phyloP scores from a whole-genome alignment of 1,140 invertebrate genomes.

The Notospermus geniculatus region DNA sequence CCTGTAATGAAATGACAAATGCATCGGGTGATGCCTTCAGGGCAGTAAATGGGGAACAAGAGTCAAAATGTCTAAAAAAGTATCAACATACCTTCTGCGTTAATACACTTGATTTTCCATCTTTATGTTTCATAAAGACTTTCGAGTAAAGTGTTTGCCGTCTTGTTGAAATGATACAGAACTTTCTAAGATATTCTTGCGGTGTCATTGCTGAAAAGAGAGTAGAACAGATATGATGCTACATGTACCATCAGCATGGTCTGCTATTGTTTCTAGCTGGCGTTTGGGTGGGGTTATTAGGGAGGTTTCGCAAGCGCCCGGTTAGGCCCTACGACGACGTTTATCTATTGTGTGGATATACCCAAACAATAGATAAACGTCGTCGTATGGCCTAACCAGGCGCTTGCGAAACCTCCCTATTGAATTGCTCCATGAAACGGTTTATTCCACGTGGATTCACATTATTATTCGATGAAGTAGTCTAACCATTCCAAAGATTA shows the following conservation, averaged over 20 bases:
- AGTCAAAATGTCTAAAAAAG: no score
- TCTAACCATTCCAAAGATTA: neutral
- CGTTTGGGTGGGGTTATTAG: neutral
- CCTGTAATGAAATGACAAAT: constrained; percentile 24
- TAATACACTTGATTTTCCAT: constrained; percentile 14
- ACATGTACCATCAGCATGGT: neutral
- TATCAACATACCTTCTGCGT: constrained; percentile 3
- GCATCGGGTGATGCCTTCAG: no score
- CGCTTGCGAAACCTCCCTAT: no score
- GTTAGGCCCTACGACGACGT: no score
- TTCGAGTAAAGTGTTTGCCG: constrained; percentile 38
- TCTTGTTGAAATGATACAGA: constrained; percentile 38
- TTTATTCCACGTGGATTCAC: neutral
- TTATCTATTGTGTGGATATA: no score
- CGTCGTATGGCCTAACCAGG: no score
- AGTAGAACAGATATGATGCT: neutral
- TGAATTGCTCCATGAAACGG: neutral
- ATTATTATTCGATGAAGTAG: neutral
- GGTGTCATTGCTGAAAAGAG: constrained; percentile 36
- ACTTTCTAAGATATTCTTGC: constrained; percentile 38
- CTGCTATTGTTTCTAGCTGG: neutral
- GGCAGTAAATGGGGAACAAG: no score
- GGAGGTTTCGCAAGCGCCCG: no score
- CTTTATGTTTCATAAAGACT: constrained; percentile 39
- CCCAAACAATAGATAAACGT: no score